Percentiles rank a stretch among this genome's conserved stretches.
These are phyloP conservation scores for Sebastes trivittatus DNA, from an alignment of 2,797 vertebrate genomes.

Conservation along the genomic window DNA sequence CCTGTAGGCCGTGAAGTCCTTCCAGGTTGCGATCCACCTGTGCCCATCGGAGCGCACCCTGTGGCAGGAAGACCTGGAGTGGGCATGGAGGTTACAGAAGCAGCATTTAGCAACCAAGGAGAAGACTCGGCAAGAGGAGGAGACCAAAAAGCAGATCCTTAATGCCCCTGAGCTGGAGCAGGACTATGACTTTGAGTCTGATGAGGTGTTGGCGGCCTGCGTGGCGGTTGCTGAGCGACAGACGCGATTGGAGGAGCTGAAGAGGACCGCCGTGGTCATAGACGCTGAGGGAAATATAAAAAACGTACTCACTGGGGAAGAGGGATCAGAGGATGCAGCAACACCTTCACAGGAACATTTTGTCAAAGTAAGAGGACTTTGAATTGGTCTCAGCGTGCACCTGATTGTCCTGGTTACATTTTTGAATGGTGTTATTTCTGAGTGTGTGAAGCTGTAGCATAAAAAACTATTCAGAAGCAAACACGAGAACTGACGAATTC, in stretches of 20 bases:
- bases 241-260: constrained; percentile 80
- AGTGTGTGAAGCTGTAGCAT: not conserved
- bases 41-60: constrained; percentile 88
- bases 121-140: constrained; percentile 72
- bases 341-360: constrained; percentile 80
- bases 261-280: constrained; percentile 82
- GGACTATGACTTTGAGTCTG: constrained; percentile 97
- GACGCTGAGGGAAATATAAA: constrained; percentile 73
- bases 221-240: constrained; percentile 91
- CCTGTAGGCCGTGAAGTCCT: constrained; percentile 79
- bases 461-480: not conserved
- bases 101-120: constrained; percentile 80
- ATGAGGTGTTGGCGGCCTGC: constrained; percentile 94
- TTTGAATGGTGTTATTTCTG: constrained; percentile 4
- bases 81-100: constrained; percentile 87
- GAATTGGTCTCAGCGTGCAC: constrained; percentile 9
- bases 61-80: constrained; percentile 93
- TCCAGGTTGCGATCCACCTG: constrained; percentile 91
- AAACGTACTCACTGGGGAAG: constrained; percentile 46
- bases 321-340: constrained; percentile 31
- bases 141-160: constrained; percentile 62
- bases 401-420: not conserved
- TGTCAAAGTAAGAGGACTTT: constrained; percentile 87
- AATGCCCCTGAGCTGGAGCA: constrained; percentile 84
- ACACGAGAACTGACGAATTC: not conserved